Conservation (phyloP, 2,888 invertebrate genomes). For the Ophion slaviceki region DNA sequence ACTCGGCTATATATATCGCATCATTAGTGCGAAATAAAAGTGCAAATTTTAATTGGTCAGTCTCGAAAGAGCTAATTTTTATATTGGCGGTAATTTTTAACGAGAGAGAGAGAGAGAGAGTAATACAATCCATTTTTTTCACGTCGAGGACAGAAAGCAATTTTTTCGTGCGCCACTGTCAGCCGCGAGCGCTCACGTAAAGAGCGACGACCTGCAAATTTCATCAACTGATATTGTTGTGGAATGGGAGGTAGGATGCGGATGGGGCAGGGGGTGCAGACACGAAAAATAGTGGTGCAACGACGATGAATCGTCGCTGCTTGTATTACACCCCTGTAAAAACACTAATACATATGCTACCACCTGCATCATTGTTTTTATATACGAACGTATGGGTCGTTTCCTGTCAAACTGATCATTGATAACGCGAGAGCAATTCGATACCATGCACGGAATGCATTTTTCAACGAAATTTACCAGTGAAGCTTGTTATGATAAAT, state of each 20-base stretch:
- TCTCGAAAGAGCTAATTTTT: constrained; percentile 5
- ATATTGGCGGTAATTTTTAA: constrained; percentile 47
- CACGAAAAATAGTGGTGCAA: constrained; percentile 33
- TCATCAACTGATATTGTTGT: constrained; percentile 49
- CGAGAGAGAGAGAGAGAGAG: background rate
- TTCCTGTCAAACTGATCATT: background rate
- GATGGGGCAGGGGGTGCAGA: background rate
- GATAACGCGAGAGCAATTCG: background rate
- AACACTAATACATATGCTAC: constrained; percentile 2
- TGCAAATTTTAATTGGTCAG: constrained; percentile 44
- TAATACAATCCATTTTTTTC: constrained; percentile 44
- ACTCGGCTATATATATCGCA: background rate
- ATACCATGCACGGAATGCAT: background rate
- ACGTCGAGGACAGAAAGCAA: constrained; percentile 42
- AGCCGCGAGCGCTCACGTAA: constrained; percentile 23
- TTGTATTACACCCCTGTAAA: constrained; percentile 1
- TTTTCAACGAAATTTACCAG: background rate
- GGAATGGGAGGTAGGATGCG: constrained; percentile 5
- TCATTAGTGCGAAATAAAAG: background rate
- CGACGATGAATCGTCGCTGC: constrained; percentile 8
- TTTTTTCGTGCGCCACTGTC: constrained; percentile 50
- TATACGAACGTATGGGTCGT: background rate
- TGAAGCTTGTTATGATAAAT: background rate
- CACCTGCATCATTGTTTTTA: background rate
- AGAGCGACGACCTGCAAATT: constrained; percentile 53